phyloP scores from a whole-genome alignment of 2,888 invertebrate genomes.

The Digitonthophagus gazella region DNA sequence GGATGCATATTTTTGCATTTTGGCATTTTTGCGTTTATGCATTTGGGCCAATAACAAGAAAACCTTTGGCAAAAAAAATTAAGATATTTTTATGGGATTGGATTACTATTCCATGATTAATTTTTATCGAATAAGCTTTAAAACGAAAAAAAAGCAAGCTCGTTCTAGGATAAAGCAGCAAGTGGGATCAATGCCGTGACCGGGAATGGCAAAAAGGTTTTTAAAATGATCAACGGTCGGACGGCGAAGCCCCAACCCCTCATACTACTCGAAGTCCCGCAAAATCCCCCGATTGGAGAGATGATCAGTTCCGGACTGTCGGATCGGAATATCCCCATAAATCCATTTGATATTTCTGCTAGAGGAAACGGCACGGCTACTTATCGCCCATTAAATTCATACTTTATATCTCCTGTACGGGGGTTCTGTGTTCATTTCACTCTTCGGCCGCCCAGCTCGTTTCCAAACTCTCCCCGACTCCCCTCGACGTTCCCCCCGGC shows the following conservation, averaged over 20 bases:
- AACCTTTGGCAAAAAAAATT: too few relatives aligned
- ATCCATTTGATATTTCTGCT: conserved; percentile 44
- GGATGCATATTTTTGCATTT: neutral
- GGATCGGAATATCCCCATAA: conserved; percentile 43
- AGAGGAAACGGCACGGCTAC: conserved; percentile 45
- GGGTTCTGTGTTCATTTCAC: conserved; percentile 25
- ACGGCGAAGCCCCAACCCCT: conserved; percentile 2
- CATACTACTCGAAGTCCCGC: conserved; percentile 17
- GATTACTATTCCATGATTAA: neutral
- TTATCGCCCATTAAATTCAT: conserved; percentile 44
- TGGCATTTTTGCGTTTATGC: too few relatives aligned
- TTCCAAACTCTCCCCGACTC: conserved; percentile 16
- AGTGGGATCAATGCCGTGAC: conserved; percentile 41
- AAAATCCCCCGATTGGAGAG: conserved; percentile 40
- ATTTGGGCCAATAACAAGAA: neutral
- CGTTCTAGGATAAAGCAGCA: neutral
- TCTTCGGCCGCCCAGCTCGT: neutral
- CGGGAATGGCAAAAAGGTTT: conserved; percentile 41
- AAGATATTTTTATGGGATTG: too few relatives aligned
- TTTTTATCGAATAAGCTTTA: neutral
- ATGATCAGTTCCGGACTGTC: conserved; percentile 44
- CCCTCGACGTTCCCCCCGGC: conserved; percentile 28
- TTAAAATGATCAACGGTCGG: conserved; percentile 41
- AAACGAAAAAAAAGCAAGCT: neutral
- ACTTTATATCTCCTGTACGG: conserved; percentile 30